phyloP scores from a whole-genome alignment of 2,797 vertebrate species.

The Notolabrus celidotus region DNA sequence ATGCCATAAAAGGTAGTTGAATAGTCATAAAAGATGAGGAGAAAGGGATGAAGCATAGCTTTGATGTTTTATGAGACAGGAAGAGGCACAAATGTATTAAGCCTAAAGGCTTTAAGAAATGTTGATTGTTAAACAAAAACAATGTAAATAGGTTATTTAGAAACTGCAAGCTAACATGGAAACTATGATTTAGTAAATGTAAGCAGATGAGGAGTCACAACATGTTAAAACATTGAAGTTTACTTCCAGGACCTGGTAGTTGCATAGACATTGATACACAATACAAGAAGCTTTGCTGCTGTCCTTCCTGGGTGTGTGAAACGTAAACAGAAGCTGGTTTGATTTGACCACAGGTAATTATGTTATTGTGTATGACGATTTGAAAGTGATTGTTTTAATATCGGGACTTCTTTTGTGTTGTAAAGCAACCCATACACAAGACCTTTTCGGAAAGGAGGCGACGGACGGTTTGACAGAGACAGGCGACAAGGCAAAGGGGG shows the following conservation, averaged over 20 bases:
- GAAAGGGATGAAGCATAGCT: not conserved
- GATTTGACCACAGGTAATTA: no score
- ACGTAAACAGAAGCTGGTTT: no score
- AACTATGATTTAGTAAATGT: no score
- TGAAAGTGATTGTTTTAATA: not conserved
- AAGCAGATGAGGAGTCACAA: no score
- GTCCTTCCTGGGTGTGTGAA: no score
- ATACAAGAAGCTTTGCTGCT: no score
- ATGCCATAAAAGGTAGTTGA: not conserved
- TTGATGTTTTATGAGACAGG: not conserved
- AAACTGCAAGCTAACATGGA: not conserved
- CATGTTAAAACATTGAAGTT: no score
- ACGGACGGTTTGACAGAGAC: constrained; percentile 82
- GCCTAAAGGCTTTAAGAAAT: not conserved
- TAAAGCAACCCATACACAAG: constrained; percentile 87
- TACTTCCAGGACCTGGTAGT: no score
- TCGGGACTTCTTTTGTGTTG: constrained; percentile 1
- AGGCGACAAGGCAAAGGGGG: constrained; percentile 73
- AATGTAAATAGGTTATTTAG: not conserved
- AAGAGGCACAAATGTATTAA: not conserved
- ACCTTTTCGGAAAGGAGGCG: constrained; percentile 81
- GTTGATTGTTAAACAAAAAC: not conserved
- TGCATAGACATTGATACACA: no score
- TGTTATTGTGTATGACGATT: not conserved
- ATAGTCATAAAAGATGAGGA: not conserved